Evolutionary conservation across 1,140 invertebrate species (phyloP).

Genomic region (Euwallacea fornicatus): DNA sequence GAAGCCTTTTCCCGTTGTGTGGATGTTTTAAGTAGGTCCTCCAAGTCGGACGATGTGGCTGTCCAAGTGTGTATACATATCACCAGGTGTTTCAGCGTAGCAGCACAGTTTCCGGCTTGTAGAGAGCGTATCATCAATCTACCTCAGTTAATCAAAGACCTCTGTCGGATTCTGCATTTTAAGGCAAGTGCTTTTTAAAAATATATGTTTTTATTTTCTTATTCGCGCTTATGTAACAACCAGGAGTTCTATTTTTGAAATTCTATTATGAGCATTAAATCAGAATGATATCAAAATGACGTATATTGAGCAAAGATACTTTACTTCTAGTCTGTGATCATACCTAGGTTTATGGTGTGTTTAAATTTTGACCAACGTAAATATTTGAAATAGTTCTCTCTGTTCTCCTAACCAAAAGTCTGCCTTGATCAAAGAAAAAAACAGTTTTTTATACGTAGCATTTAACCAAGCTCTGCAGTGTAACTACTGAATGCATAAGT

Average conservation of each 20-base stretch:
- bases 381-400: too few species aligned
- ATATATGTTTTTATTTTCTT: neutral
- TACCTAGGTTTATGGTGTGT: too few species aligned
- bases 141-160: conserved; percentile 82
- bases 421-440: too few species aligned
- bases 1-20: conserved; percentile 91
- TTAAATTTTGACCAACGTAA: too few species aligned
- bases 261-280: neutral
- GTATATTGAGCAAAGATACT: too few species aligned
- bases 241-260: neutral
- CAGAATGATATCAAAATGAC: neutral
- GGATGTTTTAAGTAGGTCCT: conserved; percentile 79
- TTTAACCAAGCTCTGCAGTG: conserved; percentile 75
- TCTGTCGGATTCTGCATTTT: conserved; percentile 88
- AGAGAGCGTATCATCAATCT: conserved; percentile 85
- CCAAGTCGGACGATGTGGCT: conserved; percentile 76
- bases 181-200: conserved; percentile 62
- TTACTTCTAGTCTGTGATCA: too few species aligned
- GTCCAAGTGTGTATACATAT: conserved; percentile 94
- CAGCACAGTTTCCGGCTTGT: conserved; percentile 91
- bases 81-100: conserved; percentile 89
- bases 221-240: neutral
- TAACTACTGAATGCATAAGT: conserved; percentile 82
- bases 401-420: too few species aligned
- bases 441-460: conserved; percentile 59